Conservation (phyloP, 92 coral and sea anemone genomes). For the Palythoa grandiflora region DNA sequence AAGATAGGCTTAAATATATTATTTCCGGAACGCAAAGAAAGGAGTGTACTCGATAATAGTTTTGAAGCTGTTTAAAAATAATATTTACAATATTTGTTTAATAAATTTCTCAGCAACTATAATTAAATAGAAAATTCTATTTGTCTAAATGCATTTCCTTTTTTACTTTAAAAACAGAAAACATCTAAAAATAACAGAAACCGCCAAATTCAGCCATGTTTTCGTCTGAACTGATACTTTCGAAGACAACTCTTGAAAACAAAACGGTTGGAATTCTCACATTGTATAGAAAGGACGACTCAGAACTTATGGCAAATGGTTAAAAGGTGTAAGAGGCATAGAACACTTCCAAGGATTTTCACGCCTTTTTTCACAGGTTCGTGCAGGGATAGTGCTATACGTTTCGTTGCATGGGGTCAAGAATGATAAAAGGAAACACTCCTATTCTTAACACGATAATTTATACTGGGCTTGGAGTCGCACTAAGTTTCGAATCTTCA, state of each 20-base stretch:
- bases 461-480: background rate
- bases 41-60: background rate
- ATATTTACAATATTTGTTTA: background rate
- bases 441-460: background rate
- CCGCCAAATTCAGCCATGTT: too few relatives aligned
- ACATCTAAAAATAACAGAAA: background rate
- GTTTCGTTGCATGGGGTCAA: background rate
- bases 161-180: background rate
- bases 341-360: too few relatives aligned
- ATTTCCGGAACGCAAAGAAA: background rate
- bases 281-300: too few relatives aligned
- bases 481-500: background rate
- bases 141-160: background rate
- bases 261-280: too few relatives aligned
- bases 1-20: background rate
- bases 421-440: background rate
- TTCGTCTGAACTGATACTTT: too few relatives aligned
- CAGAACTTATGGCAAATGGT: too few relatives aligned
- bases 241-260: too few relatives aligned
- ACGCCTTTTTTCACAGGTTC: background rate
- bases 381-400: background rate
- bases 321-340: background rate
- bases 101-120: background rate
- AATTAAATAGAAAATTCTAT: background rate
- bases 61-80: slow-evolving; percentile 6